Conservation (phyloP, 2,888 invertebrate species). For the Lomographa bimaculata region DNA sequence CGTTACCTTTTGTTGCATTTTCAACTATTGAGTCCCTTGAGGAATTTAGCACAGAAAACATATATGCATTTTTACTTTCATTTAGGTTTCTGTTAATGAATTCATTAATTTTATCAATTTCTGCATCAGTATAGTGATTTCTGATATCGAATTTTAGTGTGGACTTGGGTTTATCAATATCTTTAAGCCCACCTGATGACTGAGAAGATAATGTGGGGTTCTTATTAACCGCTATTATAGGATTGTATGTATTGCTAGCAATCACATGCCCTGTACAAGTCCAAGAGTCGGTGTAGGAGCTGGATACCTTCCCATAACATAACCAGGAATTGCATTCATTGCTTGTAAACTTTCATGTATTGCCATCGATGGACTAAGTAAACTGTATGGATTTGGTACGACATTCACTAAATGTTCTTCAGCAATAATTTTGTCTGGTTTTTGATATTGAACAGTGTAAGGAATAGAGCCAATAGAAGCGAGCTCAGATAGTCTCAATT, state of each 20-base stretch:
- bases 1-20: not conserved
- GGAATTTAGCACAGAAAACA: not conserved
- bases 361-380: conserved; percentile 1
- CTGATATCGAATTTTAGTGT: conserved; percentile 6
- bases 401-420: conserved; percentile 2
- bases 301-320: conserved; percentile 2
- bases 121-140: conserved; percentile 7
- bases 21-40: not conserved
- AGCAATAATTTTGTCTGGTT: conserved; percentile 2
- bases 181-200: conserved; percentile 2
- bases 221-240: conserved; percentile 2
- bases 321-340: conserved; percentile 4
- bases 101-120: conserved; percentile 8
- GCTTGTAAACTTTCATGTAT: conserved; percentile 2
- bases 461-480: conserved; percentile 23
- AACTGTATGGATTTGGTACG: conserved; percentile 6
- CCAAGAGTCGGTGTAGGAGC: not conserved
- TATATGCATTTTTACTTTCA: not conserved
- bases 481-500: conserved; percentile 38
- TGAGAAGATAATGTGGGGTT: conserved; percentile 5
- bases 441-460: conserved; percentile 2
- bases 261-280: conserved; percentile 1
- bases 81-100: conserved; percentile 7
- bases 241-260: conserved; percentile 3
- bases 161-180: not conserved